Evolutionary conservation across 2,113 vertebrate genomes (phyloP), one percentile per base, ranked within the genome.

Genomic region (Embiotoca jacksoni): DNA sequence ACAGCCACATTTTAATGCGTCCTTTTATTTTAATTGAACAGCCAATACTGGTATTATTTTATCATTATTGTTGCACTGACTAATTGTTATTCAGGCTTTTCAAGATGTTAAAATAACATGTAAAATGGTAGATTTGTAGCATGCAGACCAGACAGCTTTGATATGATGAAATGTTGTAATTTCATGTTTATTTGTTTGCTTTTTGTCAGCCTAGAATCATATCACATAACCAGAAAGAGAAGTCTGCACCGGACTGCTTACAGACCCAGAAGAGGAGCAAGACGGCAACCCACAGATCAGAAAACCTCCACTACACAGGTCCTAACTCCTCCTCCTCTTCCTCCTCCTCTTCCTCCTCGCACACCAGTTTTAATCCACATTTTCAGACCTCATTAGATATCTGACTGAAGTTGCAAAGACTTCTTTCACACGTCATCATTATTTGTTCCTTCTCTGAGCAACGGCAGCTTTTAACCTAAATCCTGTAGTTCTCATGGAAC

Each of bases 271-370:
- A 56, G 47, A 84, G 60, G 61, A 74, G 56, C 56, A 36, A 65
- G 50, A 31, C 64, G 52, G 54, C 23, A 6, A 67, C 58, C 16
- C 35, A 69, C 49, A 30, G 66, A 71, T 52, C 57, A 72, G 23
- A 75, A 71, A 78, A 13, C 31, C 53, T 65, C 50, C 64, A 55
- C 8, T 6, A 10, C 46, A 53, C 74, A 86, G 86, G 78, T 91
- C 54, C 62, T 41, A 49, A 59, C 75, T 75, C 49, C 59, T 54
- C 47, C 37, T 6, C 23, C 23, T 23, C 23, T 23, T 23, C 23
- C 23, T 23, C 23, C 23, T 23, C 23, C 75, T 75, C 49, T 56
- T 54, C 47, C 37, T 6, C 8, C 54, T 65, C 72, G 7, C 56
- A 60, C 4, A 31, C 58, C 8, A 50, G 5, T 53, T 16, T 32